A percentile compares a stretch with the other conserved stretches of the same genome.
Conservation (phyloP, 92 coral and sea anemone species). For the Hydrozoanthus gracilis region DNA sequence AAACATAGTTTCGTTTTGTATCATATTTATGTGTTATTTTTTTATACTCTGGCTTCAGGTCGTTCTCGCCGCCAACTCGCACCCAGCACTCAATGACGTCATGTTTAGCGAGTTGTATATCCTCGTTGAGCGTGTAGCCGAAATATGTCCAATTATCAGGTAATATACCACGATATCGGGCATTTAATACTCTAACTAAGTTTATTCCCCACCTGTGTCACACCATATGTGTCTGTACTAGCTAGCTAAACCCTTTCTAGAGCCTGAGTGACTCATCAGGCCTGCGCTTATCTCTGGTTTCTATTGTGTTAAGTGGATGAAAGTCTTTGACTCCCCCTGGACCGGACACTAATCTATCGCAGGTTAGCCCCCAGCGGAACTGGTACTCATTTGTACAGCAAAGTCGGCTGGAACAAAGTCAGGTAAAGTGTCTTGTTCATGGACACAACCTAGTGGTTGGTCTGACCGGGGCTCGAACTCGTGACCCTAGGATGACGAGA, state of each 20-base stretch:
- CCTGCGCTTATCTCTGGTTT: background rate
- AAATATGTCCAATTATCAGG: conserved; percentile 87
- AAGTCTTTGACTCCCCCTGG: too few relatives aligned
- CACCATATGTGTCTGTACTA: background rate
- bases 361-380: too few relatives aligned
- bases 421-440: too few relatives aligned
- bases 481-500: too few relatives aligned
- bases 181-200: background rate
- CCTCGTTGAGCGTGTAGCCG: conserved; percentile 80
- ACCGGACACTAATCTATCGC: too few relatives aligned
- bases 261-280: background rate
- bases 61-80: conserved; percentile 95
- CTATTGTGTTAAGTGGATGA: too few relatives aligned
- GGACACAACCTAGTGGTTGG: too few relatives aligned
- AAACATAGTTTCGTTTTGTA: background rate
- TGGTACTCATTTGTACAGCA: too few relatives aligned
- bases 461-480: too few relatives aligned
- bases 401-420: too few relatives aligned
- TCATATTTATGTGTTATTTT: background rate
- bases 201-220: background rate
- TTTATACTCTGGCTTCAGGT: conserved; percentile 56
- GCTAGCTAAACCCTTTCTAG: too few relatives aligned
- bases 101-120: conserved; percentile 89
- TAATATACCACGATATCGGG: background rate
- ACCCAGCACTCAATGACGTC: conserved; percentile 97